phyloP scores from a whole-genome alignment of 2,113 vertebrate genomes.

The Lophotis ruficrista region DNA sequence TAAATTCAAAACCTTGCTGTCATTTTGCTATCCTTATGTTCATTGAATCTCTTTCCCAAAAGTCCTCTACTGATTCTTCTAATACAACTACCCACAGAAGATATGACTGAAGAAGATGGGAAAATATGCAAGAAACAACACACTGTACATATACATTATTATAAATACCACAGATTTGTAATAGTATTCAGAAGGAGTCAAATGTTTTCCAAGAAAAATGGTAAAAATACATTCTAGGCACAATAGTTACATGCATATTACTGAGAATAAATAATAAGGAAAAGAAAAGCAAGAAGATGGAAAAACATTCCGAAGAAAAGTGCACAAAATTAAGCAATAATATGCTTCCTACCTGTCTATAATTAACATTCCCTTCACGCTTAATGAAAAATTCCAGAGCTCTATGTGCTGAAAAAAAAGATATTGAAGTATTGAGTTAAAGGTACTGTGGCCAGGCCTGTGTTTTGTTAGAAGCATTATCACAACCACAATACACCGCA shows the following conservation, averaged over 20 bases:
- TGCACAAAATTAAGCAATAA: background rate
- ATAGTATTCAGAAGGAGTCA: background rate
- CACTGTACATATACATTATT: too few species aligned
- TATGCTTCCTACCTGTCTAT: slow-evolving; percentile 71
- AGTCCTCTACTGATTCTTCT: background rate
- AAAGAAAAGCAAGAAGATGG: background rate
- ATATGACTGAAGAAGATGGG: background rate
- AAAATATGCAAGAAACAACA: background rate
- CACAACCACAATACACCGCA: background rate
- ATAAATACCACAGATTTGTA: background rate
- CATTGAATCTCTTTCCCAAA: background rate
- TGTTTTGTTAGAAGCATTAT: background rate
- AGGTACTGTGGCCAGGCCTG: background rate
- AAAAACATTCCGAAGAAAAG: background rate
- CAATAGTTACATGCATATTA: background rate
- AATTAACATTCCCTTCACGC: slow-evolving; percentile 66
- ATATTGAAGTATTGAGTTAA: background rate
- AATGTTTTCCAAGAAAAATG: background rate
- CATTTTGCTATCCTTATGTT: background rate
- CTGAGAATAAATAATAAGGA: background rate
- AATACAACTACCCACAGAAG: background rate
- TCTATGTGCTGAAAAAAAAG: slow-evolving; percentile 77
- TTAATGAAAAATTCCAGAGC: slow-evolving; percentile 77
- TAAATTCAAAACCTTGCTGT: background rate
- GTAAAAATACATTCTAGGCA: background rate